Conservation (phyloP, 2,113 vertebrate genomes). For the Hirundichthys speculiger region DNA sequence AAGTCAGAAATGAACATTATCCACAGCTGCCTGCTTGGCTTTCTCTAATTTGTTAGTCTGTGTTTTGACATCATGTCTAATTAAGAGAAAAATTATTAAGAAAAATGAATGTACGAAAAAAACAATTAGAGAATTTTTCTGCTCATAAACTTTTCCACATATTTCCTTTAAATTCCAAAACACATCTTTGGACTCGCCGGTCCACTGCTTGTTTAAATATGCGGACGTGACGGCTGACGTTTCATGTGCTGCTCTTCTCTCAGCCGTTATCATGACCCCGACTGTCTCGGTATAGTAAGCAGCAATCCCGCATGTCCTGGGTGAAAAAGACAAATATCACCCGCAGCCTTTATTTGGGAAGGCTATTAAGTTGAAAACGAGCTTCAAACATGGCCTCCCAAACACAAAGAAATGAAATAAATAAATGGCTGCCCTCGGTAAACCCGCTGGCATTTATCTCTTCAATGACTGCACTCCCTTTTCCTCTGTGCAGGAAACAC, state of each 20-base stretch:
- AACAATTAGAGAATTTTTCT: too few species aligned
- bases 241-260: slow-evolving; percentile 28
- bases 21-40: too few species aligned
- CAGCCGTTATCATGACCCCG: slow-evolving; percentile 10
- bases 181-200: slow-evolving; percentile 1
- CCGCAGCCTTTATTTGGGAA: slow-evolving; percentile 42
- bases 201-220: too few species aligned
- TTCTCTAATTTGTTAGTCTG: too few species aligned
- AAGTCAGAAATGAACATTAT: too few species aligned
- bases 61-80: too few species aligned
- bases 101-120: too few species aligned
- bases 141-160: too few species aligned
- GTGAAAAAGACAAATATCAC: slow-evolving; percentile 50
- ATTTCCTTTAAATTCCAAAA: not conserved
- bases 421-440: slow-evolving; percentile 22
- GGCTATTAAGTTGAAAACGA: slow-evolving; percentile 36
- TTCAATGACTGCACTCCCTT: slow-evolving; percentile 47
- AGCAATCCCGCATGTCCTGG: slow-evolving; percentile 17
- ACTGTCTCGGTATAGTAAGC: slow-evolving; percentile 28
- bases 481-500: slow-evolving; percentile 51
- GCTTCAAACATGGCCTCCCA: slow-evolving; percentile 45
- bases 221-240: too few species aligned
- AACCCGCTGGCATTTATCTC: slow-evolving; percentile 46
- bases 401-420: slow-evolving; percentile 10
- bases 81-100: too few species aligned